Evolutionary conservation across 53 echinoderm and acorn worm genomes (phyloP).

Genomic region (Apostichopus leukothele): DNA sequence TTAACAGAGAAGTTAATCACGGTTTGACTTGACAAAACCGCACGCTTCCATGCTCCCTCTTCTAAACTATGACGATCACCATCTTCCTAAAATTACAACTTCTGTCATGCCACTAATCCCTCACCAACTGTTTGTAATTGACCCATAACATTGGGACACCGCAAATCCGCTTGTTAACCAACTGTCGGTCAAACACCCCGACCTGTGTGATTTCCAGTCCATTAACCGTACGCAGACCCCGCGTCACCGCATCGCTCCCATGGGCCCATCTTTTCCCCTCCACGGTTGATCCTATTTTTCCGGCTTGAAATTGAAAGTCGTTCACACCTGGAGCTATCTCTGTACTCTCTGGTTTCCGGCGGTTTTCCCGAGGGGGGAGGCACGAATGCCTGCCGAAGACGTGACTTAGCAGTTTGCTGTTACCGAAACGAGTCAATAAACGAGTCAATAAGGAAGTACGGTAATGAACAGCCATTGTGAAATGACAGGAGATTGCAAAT

Average conservation of each 20-base stretch:
- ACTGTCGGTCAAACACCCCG: constrained; percentile 36
- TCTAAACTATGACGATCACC: neutral
- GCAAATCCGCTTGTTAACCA: constrained; percentile 27
- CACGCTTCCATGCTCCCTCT: constrained; percentile 22
- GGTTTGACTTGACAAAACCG: constrained; percentile 33
- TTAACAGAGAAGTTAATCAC: constrained; percentile 44
- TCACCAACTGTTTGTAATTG: constrained; percentile 48
- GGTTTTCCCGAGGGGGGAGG: neutral
- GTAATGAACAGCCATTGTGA: constrained; percentile 29
- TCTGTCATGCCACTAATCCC: constrained; percentile 44
- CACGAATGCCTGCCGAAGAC: neutral
- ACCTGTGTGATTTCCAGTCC: neutral
- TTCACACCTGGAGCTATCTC: constrained; percentile 48
- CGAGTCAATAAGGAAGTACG: neutral
- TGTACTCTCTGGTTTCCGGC: constrained; percentile 12
- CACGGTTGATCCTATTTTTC: constrained; percentile 22
- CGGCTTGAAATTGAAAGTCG: constrained; percentile 33
- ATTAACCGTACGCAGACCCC: constrained; percentile 20
- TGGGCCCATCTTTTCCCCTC: constrained; percentile 38
- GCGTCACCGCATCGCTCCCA: constrained; percentile 38
- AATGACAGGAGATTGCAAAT: constrained; percentile 17
- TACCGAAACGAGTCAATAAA: neutral
- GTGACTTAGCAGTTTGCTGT: constrained; percentile 26
- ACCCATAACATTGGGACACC: constrained; percentile 48
- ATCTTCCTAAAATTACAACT: neutral